These are phyloP conservation scores for Ceyx erithaca DNA, from an alignment of 2,797 vertebrate genomes.

Conservation along the genomic window DNA sequence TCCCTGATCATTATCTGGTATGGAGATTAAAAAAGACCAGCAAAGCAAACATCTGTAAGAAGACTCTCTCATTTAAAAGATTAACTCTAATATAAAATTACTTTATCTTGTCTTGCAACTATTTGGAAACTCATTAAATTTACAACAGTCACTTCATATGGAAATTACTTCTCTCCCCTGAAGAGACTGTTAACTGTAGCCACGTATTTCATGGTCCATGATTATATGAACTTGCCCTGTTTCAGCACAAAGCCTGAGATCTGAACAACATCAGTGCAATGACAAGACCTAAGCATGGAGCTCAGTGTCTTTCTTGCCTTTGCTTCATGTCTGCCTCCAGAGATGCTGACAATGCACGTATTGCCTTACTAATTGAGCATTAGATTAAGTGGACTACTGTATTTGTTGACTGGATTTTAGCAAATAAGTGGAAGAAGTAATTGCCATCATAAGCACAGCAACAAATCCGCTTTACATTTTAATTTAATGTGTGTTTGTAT, in stretches of 20 bases:
- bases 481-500: slow-evolving; percentile 67
- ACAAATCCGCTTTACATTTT: slow-evolving; percentile 58
- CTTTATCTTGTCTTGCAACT: slow-evolving; percentile 43
- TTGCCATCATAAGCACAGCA: slow-evolving; percentile 48
- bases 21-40: slow-evolving; percentile 14
- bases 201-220: slow-evolving; percentile 12
- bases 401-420: slow-evolving; percentile 56
- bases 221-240: slow-evolving; percentile 21
- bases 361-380: slow-evolving; percentile 45
- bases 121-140: slow-evolving; percentile 67
- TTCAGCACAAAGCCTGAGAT: slow-evolving; percentile 36
- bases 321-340: not conserved
- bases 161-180: slow-evolving; percentile 42
- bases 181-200: slow-evolving; percentile 44
- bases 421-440: slow-evolving; percentile 62
- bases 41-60: slow-evolving; percentile 36
- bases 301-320: not conserved
- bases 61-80: slow-evolving; percentile 43
- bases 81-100: slow-evolving; percentile 52
- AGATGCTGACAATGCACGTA: not conserved
- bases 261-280: not conserved
- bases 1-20: not conserved
- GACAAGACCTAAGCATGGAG: not conserved
- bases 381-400: slow-evolving; percentile 45
- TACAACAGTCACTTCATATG: slow-evolving; percentile 47